phyloP scores from a whole-genome alignment of 2,888 invertebrate genomes.

The Drosophila mulleri region DNA sequence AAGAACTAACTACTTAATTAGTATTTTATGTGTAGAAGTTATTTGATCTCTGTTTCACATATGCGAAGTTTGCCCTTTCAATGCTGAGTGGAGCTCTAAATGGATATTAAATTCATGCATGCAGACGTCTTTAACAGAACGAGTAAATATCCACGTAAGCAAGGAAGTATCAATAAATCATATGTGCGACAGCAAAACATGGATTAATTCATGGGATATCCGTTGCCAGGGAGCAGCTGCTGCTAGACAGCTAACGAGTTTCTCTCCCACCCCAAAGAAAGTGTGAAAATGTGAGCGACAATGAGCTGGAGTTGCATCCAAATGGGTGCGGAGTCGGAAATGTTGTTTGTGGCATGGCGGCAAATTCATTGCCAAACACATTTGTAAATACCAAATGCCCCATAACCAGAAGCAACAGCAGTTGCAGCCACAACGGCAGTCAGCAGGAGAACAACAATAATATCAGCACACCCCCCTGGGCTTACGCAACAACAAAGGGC shows the following conservation, averaged over 20 bases:
- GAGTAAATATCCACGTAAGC: neutral
- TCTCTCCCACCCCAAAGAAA: constrained; percentile 49
- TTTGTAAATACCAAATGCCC: constrained; percentile 58
- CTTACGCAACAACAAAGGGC: constrained; percentile 62
- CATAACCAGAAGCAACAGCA: constrained; percentile 28
- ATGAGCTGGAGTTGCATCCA: constrained; percentile 36
- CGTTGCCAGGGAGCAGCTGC: constrained; percentile 53
- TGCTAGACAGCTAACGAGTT: constrained; percentile 42
- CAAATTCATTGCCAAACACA: constrained; percentile 79
- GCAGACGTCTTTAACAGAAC: neutral
- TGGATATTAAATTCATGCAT: neutral
- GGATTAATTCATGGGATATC: constrained; percentile 54
- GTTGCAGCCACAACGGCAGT: constrained; percentile 20
- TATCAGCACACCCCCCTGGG: constrained; percentile 61
- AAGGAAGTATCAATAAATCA: constrained; percentile 70
- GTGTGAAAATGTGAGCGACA: constrained; percentile 69
- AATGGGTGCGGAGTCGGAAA: constrained; percentile 48
- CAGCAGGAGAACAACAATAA: constrained; percentile 51
- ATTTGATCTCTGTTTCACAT: too few relatives aligned
- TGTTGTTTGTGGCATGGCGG: constrained; percentile 63
- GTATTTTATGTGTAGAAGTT: neutral
- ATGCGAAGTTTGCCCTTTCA: too few relatives aligned
- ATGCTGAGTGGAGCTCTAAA: neutral
- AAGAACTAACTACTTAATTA: neutral
- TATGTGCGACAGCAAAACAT: constrained; percentile 50